Evolutionary conservation across 1,140 invertebrate species (phyloP).

Genomic region (Oscheius sp.): DNA sequence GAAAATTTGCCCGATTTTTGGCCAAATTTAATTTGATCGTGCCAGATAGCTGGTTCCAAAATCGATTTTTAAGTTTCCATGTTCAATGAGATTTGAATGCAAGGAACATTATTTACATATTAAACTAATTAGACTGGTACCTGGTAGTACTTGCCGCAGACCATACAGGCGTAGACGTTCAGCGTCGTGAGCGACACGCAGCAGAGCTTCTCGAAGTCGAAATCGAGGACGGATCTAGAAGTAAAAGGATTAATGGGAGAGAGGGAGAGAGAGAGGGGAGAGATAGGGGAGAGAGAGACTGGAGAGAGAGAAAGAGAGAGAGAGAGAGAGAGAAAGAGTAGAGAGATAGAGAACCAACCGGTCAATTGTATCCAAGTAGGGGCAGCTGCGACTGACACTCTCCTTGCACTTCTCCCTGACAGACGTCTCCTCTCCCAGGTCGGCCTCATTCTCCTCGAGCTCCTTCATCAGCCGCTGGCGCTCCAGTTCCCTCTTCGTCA

Average conservation of each 20-base stretch:
- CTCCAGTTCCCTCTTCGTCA: constrained; percentile 6
- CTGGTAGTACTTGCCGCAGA: constrained; percentile 99
- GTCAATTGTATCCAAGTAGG: constrained; percentile 60
- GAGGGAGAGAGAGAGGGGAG: no score
- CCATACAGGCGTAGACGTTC: constrained; percentile 99
- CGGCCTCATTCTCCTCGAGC: constrained; percentile 15
- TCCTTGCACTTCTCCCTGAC: background rate
- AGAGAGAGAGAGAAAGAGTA: no score
- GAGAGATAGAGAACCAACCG: constrained; percentile 39
- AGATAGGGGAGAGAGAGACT: no score
- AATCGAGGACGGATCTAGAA: constrained; percentile 83
- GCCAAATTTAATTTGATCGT: background rate
- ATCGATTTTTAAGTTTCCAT: no score
- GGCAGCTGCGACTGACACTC: constrained; percentile 43
- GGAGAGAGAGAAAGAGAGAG: no score
- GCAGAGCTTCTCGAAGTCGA: constrained; percentile 99
- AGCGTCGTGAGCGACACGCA: constrained; percentile 95
- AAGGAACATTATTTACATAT: background rate
- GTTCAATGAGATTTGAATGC: no score
- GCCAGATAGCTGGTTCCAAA: no score
- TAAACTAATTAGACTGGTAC: constrained; percentile 62
- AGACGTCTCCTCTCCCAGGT: background rate
- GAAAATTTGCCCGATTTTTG: background rate
- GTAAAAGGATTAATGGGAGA: background rate
- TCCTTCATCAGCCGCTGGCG: constrained; percentile 7